phyloP scores from a whole-genome alignment of 2,888 invertebrate species.

The Yponomeuta cagnagella region DNA sequence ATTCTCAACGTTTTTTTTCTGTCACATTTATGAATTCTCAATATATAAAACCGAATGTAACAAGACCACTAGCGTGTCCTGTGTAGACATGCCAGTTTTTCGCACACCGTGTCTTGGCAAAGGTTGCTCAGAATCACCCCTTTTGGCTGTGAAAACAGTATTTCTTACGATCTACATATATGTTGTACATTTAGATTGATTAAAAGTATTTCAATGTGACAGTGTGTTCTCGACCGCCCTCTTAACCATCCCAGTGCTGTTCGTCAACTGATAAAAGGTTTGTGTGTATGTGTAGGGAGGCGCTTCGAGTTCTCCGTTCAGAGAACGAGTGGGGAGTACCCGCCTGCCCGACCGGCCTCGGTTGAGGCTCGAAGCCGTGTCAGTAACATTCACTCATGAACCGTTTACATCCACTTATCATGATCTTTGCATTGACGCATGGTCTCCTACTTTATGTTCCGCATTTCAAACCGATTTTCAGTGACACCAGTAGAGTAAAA shows the following conservation, averaged over 20 bases:
- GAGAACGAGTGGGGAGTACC: conserved; percentile 92
- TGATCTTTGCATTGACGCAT: background rate
- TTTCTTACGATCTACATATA: no score
- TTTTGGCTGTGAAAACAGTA: no score
- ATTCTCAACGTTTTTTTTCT: no score
- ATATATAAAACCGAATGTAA: no score
- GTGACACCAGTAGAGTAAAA: background rate
- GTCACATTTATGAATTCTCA: no score
- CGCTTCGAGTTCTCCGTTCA: conserved; percentile 86
- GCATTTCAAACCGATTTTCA: background rate
- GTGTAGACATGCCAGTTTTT: no score
- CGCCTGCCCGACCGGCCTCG: conserved; percentile 90
- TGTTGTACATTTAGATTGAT: no score
- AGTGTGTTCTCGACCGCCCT: background rate
- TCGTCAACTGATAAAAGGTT: background rate
- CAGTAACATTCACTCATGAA: conserved; percentile 44
- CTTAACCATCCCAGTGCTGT: background rate
- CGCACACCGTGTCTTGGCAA: no score
- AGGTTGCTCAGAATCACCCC: no score
- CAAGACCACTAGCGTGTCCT: no score
- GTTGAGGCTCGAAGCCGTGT: conserved; percentile 85
- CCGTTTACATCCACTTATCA: conserved; percentile 1
- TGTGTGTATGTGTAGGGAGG: conserved; percentile 56
- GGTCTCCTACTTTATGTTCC: background rate
- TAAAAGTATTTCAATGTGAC: background rate